Conservation (phyloP, 2,113 vertebrate species). For the Antennarius striatus region DNA sequence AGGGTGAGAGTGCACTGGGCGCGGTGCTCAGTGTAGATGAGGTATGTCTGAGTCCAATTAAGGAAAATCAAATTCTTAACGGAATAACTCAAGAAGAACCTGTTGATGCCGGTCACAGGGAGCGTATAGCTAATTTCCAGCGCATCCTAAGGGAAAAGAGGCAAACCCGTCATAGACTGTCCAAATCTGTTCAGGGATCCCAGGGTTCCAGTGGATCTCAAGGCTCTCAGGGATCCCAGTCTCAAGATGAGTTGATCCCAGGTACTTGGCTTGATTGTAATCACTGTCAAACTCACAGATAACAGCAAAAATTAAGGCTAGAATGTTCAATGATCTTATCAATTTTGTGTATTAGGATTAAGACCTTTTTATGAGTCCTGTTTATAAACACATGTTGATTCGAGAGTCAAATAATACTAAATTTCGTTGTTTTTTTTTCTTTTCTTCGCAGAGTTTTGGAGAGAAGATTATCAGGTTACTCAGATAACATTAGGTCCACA, state of each 20-base stretch:
- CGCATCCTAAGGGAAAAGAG: slow-evolving; percentile 90
- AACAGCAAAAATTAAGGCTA: not conserved
- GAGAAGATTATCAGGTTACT: slow-evolving; percentile 90
- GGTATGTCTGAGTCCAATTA: slow-evolving; percentile 54
- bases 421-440: slow-evolving; percentile 12
- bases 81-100: slow-evolving; percentile 33
- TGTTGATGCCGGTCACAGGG: slow-evolving; percentile 85
- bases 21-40: slow-evolving; percentile 30
- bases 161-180: slow-evolving; percentile 84
- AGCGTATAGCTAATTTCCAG: slow-evolving; percentile 93
- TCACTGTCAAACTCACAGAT: slow-evolving; percentile 9
- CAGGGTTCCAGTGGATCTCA: slow-evolving; percentile 80
- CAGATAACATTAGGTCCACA: slow-evolving; percentile 20
- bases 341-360: not conserved
- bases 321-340: not conserved
- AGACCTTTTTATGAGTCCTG: not conserved
- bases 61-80: slow-evolving; percentile 48
- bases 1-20: slow-evolving; percentile 8
- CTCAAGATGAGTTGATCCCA: slow-evolving; percentile 84
- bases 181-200: slow-evolving; percentile 84
- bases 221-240: slow-evolving; percentile 81
- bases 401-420: not conserved
- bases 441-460: slow-evolving; percentile 85
- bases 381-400: not conserved
- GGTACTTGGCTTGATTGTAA: slow-evolving; percentile 71